These are phyloP conservation scores for Corythoichthys intestinalis DNA, from an alignment of 2,113 vertebrate genomes.

Conservation along the genomic window DNA sequence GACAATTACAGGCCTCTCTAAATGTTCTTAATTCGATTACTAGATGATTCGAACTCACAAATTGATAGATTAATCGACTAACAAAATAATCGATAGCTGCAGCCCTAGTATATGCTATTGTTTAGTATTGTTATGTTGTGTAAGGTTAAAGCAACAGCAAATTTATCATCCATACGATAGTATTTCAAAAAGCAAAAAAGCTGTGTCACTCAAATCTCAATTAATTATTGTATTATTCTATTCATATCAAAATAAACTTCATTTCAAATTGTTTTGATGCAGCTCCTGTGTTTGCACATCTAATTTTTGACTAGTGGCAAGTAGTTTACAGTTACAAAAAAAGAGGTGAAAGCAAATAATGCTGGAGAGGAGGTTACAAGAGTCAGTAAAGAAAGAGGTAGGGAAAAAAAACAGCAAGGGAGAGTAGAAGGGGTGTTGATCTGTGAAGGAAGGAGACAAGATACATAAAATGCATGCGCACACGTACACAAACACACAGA, in stretches of 20 bases:
- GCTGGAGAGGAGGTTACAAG: constrained; percentile 14
- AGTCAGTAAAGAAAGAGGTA: constrained; percentile 8
- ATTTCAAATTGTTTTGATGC: background rate
- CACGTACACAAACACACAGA: constrained; percentile 64
- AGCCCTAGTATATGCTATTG: too few species aligned
- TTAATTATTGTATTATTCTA: background rate
- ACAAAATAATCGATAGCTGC: too few species aligned
- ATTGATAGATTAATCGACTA: too few species aligned
- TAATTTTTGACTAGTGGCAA: background rate
- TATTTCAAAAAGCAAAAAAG: background rate
- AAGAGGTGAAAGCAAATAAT: constrained; percentile 23
- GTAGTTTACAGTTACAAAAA: constrained; percentile 1
- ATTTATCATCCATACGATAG: too few species aligned
- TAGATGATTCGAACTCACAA: too few species aligned
- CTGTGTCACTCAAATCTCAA: background rate
- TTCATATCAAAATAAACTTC: background rate
- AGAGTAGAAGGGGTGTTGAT: constrained; percentile 51
- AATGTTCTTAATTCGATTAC: too few species aligned
- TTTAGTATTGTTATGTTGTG: too few species aligned
- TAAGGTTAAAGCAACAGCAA: too few species aligned
- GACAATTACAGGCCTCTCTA: too few species aligned
- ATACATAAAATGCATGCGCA: constrained; percentile 44
- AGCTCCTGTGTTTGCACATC: background rate
- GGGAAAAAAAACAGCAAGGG: constrained; percentile 36
- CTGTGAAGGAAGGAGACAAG: constrained; percentile 45